Evolutionary conservation across 2,888 invertebrate species (phyloP).

Genomic region (Hemithea aestivaria): DNA sequence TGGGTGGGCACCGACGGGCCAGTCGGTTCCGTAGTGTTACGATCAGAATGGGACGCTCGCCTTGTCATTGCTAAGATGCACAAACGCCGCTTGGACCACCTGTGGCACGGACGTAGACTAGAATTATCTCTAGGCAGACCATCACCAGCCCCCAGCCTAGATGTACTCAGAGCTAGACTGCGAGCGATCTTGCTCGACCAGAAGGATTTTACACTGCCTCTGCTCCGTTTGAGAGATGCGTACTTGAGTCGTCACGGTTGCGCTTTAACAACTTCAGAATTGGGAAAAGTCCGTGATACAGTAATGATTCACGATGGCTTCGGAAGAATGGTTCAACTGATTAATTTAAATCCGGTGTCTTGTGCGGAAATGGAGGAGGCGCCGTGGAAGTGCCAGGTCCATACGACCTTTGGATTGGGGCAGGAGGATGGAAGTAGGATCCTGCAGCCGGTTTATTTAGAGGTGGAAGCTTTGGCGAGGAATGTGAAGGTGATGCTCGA

Average conservation of each 20-base stretch:
- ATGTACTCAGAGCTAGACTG: constrained; percentile 83
- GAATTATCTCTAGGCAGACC: constrained; percentile 84
- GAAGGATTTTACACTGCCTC: constrained; percentile 84
- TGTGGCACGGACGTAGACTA: constrained; percentile 84
- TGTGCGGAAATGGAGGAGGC: constrained; percentile 63
- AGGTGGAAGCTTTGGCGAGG: constrained; percentile 81
- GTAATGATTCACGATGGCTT: constrained; percentile 70
- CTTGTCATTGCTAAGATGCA: constrained; percentile 90
- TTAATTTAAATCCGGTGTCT: constrained; percentile 56
- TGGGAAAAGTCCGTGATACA: constrained; percentile 87
- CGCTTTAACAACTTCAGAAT: constrained; percentile 84
- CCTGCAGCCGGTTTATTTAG: constrained; percentile 84
- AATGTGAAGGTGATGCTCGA: constrained; percentile 84
- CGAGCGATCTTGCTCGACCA: constrained; percentile 87
- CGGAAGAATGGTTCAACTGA: constrained; percentile 64
- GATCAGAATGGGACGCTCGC: constrained; percentile 84
- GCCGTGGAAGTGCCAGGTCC: constrained; percentile 76
- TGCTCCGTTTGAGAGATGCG: constrained; percentile 90
- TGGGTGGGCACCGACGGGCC: constrained; percentile 71
- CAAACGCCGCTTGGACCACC: constrained; percentile 84
- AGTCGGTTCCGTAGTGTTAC: constrained; percentile 85
- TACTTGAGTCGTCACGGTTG: constrained; percentile 90
- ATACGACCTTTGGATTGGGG: constrained; percentile 51
- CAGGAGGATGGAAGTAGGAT: constrained; percentile 68
- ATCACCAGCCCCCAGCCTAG: constrained; percentile 81